Evolutionary conservation across 2,888 invertebrate genomes (phyloP).

Genomic region (Diploptera punctata): DNA sequence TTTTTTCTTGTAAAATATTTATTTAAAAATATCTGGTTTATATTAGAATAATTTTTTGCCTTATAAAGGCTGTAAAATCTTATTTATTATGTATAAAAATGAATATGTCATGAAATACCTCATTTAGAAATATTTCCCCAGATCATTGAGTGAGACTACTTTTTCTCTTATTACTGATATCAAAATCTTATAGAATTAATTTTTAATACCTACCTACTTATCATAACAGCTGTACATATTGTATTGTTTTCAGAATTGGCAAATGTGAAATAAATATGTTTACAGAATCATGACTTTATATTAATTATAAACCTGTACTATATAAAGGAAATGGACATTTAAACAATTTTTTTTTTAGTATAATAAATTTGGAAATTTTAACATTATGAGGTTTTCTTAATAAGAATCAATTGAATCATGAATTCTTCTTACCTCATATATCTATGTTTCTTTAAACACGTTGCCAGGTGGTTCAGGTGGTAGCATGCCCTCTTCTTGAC

Average conservation of each 20-base stretch:
- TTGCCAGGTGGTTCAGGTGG: too few species aligned
- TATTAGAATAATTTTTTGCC: neutral
- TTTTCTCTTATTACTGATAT: neutral
- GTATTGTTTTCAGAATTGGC: constrained; percentile 20
- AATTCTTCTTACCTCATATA: too few species aligned
- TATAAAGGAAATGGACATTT: too few species aligned
- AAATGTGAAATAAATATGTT: constrained; percentile 24
- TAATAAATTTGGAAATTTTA: too few species aligned
- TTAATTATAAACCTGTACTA: too few species aligned
- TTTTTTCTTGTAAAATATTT: neutral
- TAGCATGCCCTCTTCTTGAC: too few species aligned
- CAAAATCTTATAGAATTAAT: constrained; percentile 5
- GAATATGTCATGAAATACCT: neutral
- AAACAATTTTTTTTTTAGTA: too few species aligned
- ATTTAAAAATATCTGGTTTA: neutral
- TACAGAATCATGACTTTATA: constrained; percentile 13
- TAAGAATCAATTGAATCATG: too few species aligned
- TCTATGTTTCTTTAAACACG: too few species aligned
- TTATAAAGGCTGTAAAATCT: neutral
- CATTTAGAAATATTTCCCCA: neutral
- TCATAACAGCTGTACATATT: constrained; percentile 16
- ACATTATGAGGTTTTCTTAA: too few species aligned
- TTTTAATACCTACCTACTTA: neutral
- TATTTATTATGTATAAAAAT: neutral
- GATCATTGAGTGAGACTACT: neutral